A percentile compares a stretch with the other conserved stretches of the same genome.
Evolutionary conservation across 2,797 vertebrate genomes (phyloP).

Genomic region (Gadopsis bispinosus): DNA sequence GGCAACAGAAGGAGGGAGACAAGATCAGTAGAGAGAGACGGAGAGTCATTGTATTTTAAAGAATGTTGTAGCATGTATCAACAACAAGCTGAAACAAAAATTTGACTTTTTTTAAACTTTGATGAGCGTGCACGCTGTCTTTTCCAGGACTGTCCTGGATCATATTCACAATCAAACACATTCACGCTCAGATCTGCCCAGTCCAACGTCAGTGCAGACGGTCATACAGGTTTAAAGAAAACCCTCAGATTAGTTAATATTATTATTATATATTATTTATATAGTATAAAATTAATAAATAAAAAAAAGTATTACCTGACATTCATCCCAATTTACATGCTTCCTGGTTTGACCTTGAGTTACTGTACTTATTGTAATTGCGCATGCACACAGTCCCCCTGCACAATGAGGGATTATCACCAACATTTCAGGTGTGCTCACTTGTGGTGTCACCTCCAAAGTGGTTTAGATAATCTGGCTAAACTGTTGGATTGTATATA

Average conservation of each 20-base stretch:
- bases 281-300: not conserved
- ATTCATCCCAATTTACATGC: not conserved
- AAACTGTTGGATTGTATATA: not conserved
- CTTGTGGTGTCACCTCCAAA: not conserved
- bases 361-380: not conserved
- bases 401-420: not conserved
- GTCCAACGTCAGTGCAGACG: not conserved
- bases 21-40: slow-evolving; percentile 9
- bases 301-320: not conserved
- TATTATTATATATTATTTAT: not conserved
- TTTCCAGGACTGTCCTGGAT: slow-evolving; percentile 14
- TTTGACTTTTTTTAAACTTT: slow-evolving; percentile 37
- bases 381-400: not conserved
- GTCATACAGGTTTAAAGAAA: not conserved
- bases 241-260: not conserved
- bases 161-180: slow-evolving; percentile 44
- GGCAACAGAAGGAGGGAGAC: slow-evolving; percentile 47
- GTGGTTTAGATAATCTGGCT: slow-evolving; percentile 2
- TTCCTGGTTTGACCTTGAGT: not conserved
- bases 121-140: slow-evolving; percentile 44
- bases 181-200: slow-evolving; percentile 26
- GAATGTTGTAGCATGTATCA: slow-evolving; percentile 10
- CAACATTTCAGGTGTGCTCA: slow-evolving; percentile 1
- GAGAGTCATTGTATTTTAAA: slow-evolving; percentile 34
- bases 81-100: slow-evolving; percentile 11